Conservation (phyloP, 2,888 invertebrate genomes). For the Brassicogethes aeneus region DNA sequence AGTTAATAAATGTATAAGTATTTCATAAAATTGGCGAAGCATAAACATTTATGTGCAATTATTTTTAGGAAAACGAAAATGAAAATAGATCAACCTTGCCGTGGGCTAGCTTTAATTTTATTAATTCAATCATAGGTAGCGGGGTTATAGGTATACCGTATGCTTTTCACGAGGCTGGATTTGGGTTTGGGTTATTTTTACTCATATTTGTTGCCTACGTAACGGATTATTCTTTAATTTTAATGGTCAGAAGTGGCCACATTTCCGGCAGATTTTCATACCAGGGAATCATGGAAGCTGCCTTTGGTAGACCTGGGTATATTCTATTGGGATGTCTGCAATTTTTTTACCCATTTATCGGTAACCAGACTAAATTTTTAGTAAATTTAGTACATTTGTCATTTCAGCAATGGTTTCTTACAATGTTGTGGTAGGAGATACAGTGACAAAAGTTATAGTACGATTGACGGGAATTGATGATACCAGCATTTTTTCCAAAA, state of each 20-base stretch:
- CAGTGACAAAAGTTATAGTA: conserved; percentile 71
- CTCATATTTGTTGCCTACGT: conserved; percentile 62
- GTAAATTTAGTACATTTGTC: conserved; percentile 3
- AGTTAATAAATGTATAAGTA: conserved; percentile 51
- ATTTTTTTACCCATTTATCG: conserved; percentile 76
- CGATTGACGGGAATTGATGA: conserved; percentile 52
- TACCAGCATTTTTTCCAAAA: conserved; percentile 49
- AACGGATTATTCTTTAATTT: conserved; percentile 72
- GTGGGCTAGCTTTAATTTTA: conserved; percentile 77
- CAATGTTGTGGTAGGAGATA: conserved; percentile 81
- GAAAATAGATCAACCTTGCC: conserved; percentile 59
- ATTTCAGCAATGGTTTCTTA: conserved; percentile 77
- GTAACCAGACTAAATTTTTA: conserved; percentile 44
- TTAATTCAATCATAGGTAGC: conserved; percentile 81
- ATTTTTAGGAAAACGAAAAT: conserved; percentile 42
- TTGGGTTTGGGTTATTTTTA: conserved; percentile 64
- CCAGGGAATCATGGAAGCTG: conserved; percentile 68
- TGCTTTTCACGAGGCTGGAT: conserved; percentile 70
- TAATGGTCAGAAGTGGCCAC: conserved; percentile 68
- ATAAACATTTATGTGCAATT: not conserved
- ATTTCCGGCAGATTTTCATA: conserved; percentile 71
- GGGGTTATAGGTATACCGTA: conserved; percentile 79
- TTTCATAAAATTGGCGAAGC: conserved; percentile 4
- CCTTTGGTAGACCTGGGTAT: conserved; percentile 71
- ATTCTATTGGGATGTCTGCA: conserved; percentile 65